phyloP scores from a whole-genome alignment of 2,113 vertebrate species.

The Campylomormyrus numenius region DNA sequence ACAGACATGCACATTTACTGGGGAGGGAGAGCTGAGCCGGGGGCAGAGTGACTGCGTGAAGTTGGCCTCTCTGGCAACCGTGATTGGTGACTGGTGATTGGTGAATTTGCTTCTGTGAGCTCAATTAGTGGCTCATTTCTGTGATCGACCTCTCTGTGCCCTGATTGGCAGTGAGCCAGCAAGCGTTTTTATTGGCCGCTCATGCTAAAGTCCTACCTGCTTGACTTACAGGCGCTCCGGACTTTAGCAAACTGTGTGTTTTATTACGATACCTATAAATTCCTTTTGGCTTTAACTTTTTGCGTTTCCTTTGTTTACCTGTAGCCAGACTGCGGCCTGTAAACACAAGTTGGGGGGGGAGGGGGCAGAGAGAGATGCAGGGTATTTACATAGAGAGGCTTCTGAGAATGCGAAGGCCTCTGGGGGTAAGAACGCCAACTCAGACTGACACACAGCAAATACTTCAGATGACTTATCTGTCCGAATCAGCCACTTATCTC shows the following conservation, averaged over 20 bases:
- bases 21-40: neutral
- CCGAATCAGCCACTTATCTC: conserved; percentile 49
- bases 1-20: neutral
- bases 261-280: conserved; percentile 75
- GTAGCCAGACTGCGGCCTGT: conserved; percentile 91
- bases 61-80: conserved; percentile 42
- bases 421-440: neutral
- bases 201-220: conserved; percentile 79
- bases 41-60: conserved; percentile 33
- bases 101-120: conserved; percentile 21
- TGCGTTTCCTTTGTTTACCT: conserved; percentile 94
- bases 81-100: conserved; percentile 40
- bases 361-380: conserved; percentile 58
- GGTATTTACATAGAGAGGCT: conserved; percentile 50
- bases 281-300: conserved; percentile 80
- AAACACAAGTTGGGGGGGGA: conserved; percentile 78
- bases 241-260: conserved; percentile 53
- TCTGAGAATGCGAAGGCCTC: conserved; percentile 34
- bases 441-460: conserved; percentile 61
- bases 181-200: conserved; percentile 20
- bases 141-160: conserved; percentile 24
- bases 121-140: neutral
- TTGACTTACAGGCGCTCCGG: conserved; percentile 65
- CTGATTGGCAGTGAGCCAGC: conserved; percentile 46
- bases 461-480: conserved; percentile 65